phyloP scores from a whole-genome alignment of 2,888 invertebrate genomes.

The Acanthococcus lagerstroemiae region DNA sequence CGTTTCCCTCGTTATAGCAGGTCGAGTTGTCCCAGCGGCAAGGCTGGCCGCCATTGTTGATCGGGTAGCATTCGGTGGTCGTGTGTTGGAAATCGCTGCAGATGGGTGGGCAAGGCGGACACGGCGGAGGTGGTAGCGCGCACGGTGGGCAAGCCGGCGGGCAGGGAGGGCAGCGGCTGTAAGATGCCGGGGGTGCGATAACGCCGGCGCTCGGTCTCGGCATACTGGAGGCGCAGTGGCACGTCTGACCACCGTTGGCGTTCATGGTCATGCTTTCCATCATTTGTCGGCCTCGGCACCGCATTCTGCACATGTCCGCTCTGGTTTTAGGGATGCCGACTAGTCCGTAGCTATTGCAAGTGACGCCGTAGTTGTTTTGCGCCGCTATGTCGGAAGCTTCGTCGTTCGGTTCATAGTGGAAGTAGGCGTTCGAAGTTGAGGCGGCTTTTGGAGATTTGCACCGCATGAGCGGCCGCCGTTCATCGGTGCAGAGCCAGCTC shows the following conservation, averaged over 20 bases:
- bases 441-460: too few species aligned
- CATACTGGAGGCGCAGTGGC: too few species aligned
- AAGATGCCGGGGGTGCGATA: not conserved
- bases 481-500: too few species aligned
- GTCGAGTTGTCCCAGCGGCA: slow-evolving; percentile 25
- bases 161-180: not conserved
- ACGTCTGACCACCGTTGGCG: not conserved
- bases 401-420: too few species aligned
- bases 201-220: not conserved
- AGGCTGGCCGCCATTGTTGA: not conserved
- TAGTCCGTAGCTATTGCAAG: not conserved
- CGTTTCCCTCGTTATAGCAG: slow-evolving; percentile 26
- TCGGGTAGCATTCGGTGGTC: slow-evolving; percentile 29
- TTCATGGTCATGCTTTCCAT: not conserved
- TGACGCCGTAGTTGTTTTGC: not conserved
- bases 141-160: slow-evolving; percentile 8
- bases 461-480: too few species aligned
- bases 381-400: not conserved
- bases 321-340: slow-evolving; percentile 9
- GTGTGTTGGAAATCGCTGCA: slow-evolving; percentile 14
- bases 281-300: not conserved
- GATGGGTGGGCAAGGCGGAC: not conserved
- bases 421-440: too few species aligned
- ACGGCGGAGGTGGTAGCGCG: not conserved
- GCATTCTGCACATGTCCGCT: slow-evolving; percentile 9